Conservation (phyloP, 2,797 vertebrate species). For the Epinephelus awoara region DNA sequence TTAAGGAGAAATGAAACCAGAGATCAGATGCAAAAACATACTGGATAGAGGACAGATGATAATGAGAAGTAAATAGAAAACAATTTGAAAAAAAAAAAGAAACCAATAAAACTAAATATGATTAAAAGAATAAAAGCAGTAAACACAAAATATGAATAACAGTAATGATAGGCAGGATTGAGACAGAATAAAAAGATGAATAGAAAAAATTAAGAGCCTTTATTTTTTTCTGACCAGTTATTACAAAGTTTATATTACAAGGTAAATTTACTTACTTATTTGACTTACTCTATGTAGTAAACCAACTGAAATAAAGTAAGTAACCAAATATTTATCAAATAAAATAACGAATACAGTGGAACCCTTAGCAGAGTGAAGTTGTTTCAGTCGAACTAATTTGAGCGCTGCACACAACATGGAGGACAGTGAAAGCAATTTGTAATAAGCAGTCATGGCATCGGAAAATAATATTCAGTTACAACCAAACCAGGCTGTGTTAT, state of each 20-base stretch:
- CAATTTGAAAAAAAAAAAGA: no score
- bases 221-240: background rate
- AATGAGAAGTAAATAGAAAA: no score
- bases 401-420: slow-evolving; percentile 61
- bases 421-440: background rate
- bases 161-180: background rate
- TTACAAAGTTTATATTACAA: background rate
- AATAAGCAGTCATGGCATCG: accelerated
- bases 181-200: background rate
- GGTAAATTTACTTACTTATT: no score
- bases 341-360: background rate
- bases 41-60: no score
- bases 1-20: no score
- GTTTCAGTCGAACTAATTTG: slow-evolving; percentile 53
- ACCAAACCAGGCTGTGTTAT: accelerated
- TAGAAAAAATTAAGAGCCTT: background rate
- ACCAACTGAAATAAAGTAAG: no score
- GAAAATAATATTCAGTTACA: accelerated
- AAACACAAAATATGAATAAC: background rate
- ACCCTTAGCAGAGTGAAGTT: accelerated
- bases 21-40: no score
- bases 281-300: no score
- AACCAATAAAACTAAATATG: no score
- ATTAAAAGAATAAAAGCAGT: no score
- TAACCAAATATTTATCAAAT: background rate